A percentile compares a stretch with the other conserved stretches of the same genome.
Evolutionary conservation across 1,140 invertebrate genomes (phyloP).

Genomic region (Uloborus diversus): DNA sequence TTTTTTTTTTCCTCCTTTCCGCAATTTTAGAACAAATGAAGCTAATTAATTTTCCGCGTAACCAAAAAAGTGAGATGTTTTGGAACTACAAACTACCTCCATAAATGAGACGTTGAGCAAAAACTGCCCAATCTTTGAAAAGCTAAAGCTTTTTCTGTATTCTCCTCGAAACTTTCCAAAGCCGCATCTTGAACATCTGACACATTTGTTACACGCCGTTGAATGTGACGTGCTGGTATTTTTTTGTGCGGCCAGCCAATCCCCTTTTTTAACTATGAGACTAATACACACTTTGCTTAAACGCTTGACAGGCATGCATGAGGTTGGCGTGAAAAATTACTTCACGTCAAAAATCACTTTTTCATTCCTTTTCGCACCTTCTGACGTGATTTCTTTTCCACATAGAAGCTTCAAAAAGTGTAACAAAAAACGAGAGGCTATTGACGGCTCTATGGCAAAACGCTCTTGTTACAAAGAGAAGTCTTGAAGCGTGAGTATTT

Average conservation of each 20-base stretch:
- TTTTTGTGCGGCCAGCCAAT: background rate
- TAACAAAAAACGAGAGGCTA: background rate
- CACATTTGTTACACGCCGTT: conserved; percentile 43
- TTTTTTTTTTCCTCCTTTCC: too few species aligned
- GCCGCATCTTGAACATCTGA: conserved; percentile 3
- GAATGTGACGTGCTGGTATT: conserved; percentile 8
- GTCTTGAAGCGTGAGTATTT: conserved; percentile 46
- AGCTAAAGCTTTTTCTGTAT: too few species aligned
- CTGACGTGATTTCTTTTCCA: conserved; percentile 22
- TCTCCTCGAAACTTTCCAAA: too few species aligned
- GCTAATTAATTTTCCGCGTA: too few species aligned
- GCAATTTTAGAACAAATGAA: too few species aligned
- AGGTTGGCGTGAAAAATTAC: conserved; percentile 54
- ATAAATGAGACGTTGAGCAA: too few species aligned
- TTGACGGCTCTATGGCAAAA: conserved; percentile 17
- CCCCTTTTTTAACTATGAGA: conserved; percentile 1
- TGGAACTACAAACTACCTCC: too few species aligned
- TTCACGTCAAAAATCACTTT: conserved; percentile 55
- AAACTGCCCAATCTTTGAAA: too few species aligned
- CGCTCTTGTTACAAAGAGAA: background rate
- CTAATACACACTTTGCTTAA: conserved; percentile 47
- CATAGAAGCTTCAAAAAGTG: conserved; percentile 4
- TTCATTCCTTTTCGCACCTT: conserved; percentile 56
- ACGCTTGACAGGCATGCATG: conserved; percentile 38
- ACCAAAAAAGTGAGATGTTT: too few species aligned